Base-by-base conservation (phyloP, 2,888 invertebrate genomes). In the Epirrita christyi region DNA sequence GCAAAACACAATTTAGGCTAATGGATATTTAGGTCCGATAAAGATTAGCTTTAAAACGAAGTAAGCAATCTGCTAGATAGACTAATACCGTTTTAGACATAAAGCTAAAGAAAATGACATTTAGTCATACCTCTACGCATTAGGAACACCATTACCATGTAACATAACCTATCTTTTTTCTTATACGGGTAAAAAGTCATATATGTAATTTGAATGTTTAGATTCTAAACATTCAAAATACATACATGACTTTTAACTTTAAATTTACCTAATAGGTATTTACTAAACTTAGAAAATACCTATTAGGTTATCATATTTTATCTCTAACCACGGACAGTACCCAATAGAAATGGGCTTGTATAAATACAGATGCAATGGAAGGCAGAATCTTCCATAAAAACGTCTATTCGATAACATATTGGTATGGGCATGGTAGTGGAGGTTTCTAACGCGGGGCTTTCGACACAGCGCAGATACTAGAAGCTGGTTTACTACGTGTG, bases 401-500 rank as follows among this genome's bases (percentile, higher is more conserved):
- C 53, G 66, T 66, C 66, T 58, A 63, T 61, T 52, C 51, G 55
- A 61, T 61, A 66, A 66, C 59, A 60, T 63, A 66, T 61, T 58
- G 66, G 43, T 61, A 63, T 61, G 57, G 59, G 53, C 61, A 63
- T 59, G 53, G 59, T 58, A 46, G 49, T 48, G 53, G 46, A 59
- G 59, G 61, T 55, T 54, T 56, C 54, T 46, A 58, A 58, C 59
- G 59, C 42, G 48, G 21, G 50, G 46, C 42, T 50, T 50, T n/a
- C 48, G 32, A 10, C 37, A 41, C 8, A 38, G 41, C 7, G 15
- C 6, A 9, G 8, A 9, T 10, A n/a, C n/a, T n/a, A 7, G 11
- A 11, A 29, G 58, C 45, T 53, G 15, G 49, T 37, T 36, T 44
- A 53, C 32, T 38, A n/a, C n/a, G 2, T 21, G n/a, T 21, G 21